Conservation (phyloP, 1,140 invertebrate species). For the Papilio helenus region DNA sequence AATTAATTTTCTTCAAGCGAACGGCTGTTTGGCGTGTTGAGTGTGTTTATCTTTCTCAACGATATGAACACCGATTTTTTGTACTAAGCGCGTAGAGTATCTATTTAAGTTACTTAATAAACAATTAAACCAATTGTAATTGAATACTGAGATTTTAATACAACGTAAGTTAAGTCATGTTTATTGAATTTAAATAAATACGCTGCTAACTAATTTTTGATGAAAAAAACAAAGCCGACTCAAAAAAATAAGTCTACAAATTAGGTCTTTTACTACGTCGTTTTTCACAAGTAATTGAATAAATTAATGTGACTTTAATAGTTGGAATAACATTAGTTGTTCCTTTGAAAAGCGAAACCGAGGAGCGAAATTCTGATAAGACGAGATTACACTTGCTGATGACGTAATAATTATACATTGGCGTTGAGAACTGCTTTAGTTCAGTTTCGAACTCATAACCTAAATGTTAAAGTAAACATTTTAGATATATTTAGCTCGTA, state of each 20-base stretch:
- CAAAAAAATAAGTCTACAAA: too few species aligned
- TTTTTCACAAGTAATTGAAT: too few species aligned
- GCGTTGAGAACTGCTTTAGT: neutral
- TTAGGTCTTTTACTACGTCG: too few species aligned
- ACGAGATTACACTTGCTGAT: constrained; percentile 1
- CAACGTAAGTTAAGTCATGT: too few species aligned
- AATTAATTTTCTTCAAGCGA: constrained; percentile 8
- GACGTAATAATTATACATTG: constrained; percentile 12
- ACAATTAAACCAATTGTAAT: neutral
- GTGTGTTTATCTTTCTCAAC: neutral
- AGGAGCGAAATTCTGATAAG: neutral
- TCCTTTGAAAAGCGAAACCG: neutral
- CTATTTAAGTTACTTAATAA: neutral
- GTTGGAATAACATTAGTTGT: neutral
- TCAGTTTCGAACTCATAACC: neutral
- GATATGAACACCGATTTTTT: neutral
- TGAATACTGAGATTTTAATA: too few species aligned
- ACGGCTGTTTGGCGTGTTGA: neutral
- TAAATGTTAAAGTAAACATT: neutral
- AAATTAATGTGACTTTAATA: neutral
- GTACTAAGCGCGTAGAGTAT: neutral
- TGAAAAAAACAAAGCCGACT: too few species aligned
- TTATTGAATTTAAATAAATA: too few species aligned
- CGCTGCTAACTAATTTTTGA: too few species aligned
- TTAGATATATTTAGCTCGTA: neutral